Evolutionary conservation across 2,797 vertebrate genomes (phyloP), one percentile per base, ranked within the genome.

Genomic region (Chelmon rostratus): DNA sequence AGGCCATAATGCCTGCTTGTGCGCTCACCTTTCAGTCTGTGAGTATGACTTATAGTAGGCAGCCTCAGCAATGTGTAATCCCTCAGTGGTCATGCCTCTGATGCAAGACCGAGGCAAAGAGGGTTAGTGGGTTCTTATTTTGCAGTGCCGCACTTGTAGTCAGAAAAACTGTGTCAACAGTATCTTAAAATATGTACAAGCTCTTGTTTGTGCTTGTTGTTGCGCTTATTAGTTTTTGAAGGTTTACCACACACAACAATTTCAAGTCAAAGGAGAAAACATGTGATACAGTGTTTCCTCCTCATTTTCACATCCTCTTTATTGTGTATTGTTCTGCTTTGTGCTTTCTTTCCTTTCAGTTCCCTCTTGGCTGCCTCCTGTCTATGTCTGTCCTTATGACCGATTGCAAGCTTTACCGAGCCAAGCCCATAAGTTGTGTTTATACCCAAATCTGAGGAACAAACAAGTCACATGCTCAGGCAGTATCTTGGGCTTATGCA

Each of bases 391-490:
- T 33, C 72, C 38, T 33, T 85, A 81, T 92, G 88, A 93, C 79
- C 12, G 23, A 71, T 44, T 23, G 18, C 44, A 42, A 65, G 44
- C 58, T 77, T 40, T 69, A 73, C 47, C 57, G 77, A 78, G 76
- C 63, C 46, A 64, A 83, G 42, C 49, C 59, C 49, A 68, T 70
- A 84, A 63, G 21, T 78, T 79, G 9, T 75, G 66, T 84, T 71
- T 81, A 35, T 76, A 71, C 52, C 64, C 75, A 68, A 57, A 83
- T 84, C 54, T 66, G 67, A 86, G 84, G 84, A 89, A 90, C 71
- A 91, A 90, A 90, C 56, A 76, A 70, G 86, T 96, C 95, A 95
- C 92, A 93, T 95, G 95, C 64, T 73, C 52, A 21, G 76, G 72
- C 61, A 81, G 79, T 84, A 79, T 86, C 46, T 83, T 66, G 40